Evolutionary conservation across 2,113 vertebrate species (phyloP).

Genomic region (Heterotis niloticus): DNA sequence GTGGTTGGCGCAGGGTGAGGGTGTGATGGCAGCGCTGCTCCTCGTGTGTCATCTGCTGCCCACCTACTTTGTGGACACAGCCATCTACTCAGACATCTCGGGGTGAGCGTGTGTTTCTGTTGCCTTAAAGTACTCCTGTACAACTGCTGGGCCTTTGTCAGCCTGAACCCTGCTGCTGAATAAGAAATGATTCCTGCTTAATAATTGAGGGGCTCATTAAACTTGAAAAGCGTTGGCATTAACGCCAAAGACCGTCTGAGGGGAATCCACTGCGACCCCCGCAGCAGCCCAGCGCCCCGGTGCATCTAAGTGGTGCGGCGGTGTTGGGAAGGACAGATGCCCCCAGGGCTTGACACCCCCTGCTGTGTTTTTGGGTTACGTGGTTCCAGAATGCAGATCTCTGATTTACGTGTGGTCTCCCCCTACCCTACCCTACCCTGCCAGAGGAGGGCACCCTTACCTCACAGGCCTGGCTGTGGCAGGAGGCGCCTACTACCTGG

Average conservation of each 20-base stretch:
- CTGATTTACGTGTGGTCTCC: background rate
- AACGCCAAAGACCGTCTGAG: too few relatives aligned
- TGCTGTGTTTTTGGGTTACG: too few relatives aligned
- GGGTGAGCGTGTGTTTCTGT: constrained; percentile 67
- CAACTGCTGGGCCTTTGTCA: background rate
- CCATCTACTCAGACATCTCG: constrained; percentile 97
- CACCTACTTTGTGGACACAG: constrained; percentile 97
- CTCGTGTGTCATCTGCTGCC: constrained; percentile 89
- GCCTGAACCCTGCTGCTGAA: too few relatives aligned
- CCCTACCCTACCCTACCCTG: constrained; percentile 25
- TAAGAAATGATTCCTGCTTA: background rate
- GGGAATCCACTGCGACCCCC: too few relatives aligned
- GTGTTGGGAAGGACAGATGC: too few relatives aligned
- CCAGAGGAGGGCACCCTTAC: constrained; percentile 92
- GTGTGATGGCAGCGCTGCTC: constrained; percentile 85
- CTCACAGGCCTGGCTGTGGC: constrained; percentile 92
- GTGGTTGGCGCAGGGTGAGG: constrained; percentile 90
- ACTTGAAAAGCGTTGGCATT: background rate
- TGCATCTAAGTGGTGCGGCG: too few relatives aligned
- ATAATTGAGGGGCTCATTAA: background rate
- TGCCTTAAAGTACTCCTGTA: background rate
- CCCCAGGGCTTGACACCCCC: too few relatives aligned
- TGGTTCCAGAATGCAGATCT: too few relatives aligned
- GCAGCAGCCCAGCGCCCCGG: too few relatives aligned
- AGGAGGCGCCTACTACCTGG: constrained; percentile 92